These are phyloP conservation scores for Eumacrocentrus americanus DNA, from an alignment of 2,888 invertebrate genomes.

Conservation along the genomic window DNA sequence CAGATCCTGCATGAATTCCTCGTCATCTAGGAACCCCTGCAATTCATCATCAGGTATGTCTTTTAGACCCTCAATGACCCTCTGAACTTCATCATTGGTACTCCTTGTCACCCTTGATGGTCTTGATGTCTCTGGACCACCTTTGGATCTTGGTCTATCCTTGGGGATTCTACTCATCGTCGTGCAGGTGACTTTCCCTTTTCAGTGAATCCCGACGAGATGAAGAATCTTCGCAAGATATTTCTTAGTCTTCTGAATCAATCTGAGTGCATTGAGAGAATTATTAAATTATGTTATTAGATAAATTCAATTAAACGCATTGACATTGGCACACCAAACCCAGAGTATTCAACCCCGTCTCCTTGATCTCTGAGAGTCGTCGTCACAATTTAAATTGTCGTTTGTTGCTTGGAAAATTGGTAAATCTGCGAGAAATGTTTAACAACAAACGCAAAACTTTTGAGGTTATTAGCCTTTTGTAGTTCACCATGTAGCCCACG, in stretches of 20 bases:
- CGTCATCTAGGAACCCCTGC: conserved; percentile 53
- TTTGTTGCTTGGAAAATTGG: neutral
- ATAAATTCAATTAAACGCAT: neutral
- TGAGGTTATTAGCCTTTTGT: neutral
- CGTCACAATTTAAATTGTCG: neutral
- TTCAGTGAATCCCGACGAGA: too few species aligned
- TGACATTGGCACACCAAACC: neutral
- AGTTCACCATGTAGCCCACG: neutral
- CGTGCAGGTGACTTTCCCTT: too few species aligned
- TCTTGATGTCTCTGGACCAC: conserved; percentile 6
- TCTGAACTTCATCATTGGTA: conserved; percentile 48
- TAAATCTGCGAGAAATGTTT: neutral
- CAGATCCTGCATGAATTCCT: conserved; percentile 54
- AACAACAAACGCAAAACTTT: neutral
- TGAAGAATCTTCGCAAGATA: too few species aligned
- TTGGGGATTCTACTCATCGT: conserved; percentile 17
- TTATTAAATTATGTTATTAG: neutral
- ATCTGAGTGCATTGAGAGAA: neutral
- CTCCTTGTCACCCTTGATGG: conserved; percentile 24
- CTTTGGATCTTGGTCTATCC: conserved; percentile 13
- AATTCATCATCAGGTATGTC: conserved; percentile 55
- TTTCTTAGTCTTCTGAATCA: too few species aligned
- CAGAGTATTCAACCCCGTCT: too few species aligned
- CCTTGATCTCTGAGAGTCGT: too few species aligned
- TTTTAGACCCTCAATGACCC: conserved; percentile 50